Evolutionary conservation across 2,113 vertebrate genomes (phyloP).

Genomic region (Sebastes schlegelii): DNA sequence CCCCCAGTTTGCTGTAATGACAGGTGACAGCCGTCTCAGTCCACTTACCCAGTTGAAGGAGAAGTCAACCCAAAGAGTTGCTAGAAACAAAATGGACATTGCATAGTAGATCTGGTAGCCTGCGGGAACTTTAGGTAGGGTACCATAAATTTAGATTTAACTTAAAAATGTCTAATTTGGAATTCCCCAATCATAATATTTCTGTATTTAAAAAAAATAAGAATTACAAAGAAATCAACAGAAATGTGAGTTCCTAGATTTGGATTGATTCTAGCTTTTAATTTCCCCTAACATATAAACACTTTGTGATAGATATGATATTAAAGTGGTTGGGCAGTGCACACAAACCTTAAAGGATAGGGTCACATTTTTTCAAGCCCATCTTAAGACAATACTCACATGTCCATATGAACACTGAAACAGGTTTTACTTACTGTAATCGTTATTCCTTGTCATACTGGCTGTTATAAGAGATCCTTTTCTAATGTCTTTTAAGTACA

Average conservation of each 20-base stretch:
- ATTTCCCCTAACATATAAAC: constrained; percentile 16
- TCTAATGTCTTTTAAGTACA: not conserved
- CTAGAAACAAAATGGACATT: constrained; percentile 42
- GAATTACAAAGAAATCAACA: not conserved
- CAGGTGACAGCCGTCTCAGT: constrained; percentile 72
- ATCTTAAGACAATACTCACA: no score
- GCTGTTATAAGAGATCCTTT: constrained; percentile 5
- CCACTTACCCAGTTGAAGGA: constrained; percentile 63
- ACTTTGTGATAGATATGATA: constrained; percentile 12
- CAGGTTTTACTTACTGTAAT: constrained; percentile 1
- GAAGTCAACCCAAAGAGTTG: constrained; percentile 59
- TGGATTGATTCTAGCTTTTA: constrained; percentile 30
- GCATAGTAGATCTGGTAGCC: constrained; percentile 6
- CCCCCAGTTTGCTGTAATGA: constrained; percentile 67
- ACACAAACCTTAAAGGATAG: constrained; percentile 19
- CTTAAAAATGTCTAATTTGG: not conserved
- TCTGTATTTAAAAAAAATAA: not conserved
- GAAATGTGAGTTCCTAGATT: constrained; percentile 32
- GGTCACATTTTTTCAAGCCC: not conserved
- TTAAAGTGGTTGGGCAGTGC: constrained; percentile 8
- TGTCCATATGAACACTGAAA: constrained; percentile 8
- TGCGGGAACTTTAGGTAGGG: constrained; percentile 15
- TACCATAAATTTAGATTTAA: no score
- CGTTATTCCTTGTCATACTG: constrained; percentile 7
- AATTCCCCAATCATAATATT: not conserved